Percentiles rank a stretch among this genome's conserved stretches.
Evolutionary conservation across 2,113 vertebrate genomes (phyloP).

Genomic region (Tachysurus fulvidraco): DNA sequence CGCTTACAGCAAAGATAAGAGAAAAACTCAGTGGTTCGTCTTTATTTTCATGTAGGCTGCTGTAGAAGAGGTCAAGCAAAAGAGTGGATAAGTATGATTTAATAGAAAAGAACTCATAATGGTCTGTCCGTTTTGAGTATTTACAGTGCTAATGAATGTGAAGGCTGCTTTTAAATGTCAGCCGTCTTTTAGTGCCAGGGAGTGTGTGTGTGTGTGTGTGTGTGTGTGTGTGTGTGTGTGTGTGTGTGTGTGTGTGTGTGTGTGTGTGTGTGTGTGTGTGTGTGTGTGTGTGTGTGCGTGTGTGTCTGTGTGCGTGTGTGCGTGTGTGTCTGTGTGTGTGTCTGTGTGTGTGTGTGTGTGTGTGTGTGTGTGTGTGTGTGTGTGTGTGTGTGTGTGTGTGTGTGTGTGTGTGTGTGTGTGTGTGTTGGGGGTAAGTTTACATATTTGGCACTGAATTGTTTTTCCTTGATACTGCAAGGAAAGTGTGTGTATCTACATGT

Average conservation of each 20-base stretch:
- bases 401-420: neutral
- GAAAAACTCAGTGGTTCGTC: neutral
- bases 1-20: neutral
- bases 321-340: no score
- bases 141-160: constrained; percentile 13
- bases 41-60: neutral
- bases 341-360: neutral
- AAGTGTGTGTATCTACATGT: neutral
- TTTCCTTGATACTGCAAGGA: constrained; percentile 11
- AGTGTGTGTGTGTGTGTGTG: neutral
- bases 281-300: neutral
- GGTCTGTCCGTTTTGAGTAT: neutral
- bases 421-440: neutral
- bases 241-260: neutral
- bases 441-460: constrained; percentile 15
- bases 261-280: neutral
- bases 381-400: neutral
- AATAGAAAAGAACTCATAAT: constrained; percentile 10
- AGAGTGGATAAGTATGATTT: neutral
- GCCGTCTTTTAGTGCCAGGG: neutral
- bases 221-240: neutral
- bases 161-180: constrained; percentile 31
- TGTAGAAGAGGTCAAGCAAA: constrained; percentile 22
- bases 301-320: no score
- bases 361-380: neutral